Base-by-base conservation (phyloP, 2,797 vertebrate species). In the Xiphophorus birchmanni region DNA sequence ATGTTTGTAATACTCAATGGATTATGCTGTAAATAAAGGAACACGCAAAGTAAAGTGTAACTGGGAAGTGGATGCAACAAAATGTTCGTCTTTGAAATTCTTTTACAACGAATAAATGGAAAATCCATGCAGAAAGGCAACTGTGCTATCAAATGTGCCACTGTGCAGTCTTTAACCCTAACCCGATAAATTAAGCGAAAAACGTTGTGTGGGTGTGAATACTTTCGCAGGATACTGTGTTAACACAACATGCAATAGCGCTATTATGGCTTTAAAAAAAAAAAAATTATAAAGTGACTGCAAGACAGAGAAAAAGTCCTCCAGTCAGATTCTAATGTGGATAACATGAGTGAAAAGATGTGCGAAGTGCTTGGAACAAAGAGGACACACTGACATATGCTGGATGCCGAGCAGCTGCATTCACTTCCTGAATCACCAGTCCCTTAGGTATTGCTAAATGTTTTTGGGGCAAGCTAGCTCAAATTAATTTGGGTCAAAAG, bases 401-500 rank as follows among this genome's bases (percentile, higher is more conserved):
- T 83, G 50, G 85, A 75, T 75, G 83, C 84, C 87, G 83, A 85
- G 76, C 86, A 88, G 84, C 85, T 87, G 76, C 52, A 75, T 89
- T 87, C 86, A 84, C 77, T 85, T 88, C 72, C 77, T 63, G 69
- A 89, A 85, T 89, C 78, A 73, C 81, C 71, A 0, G 79, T 86
- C 89, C 87, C 84, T 75, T n/a, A 18, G 88, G 86, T 79, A 60
- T 76, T 73, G 76, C 83, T 89, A 86, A 92, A 91, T 88, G 85
- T 88, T 93, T 90, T 88, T 78, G 81, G 84, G 86, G 82, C 87
- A 90, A 82, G 72, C 84, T 63, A 89, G 90, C 85, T 85, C 80
- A 90, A 91, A 88, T 88, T 78, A 87, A 93, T 89, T 87, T 87
- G 82, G 90, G 88, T 93, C 88, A 92, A 90, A 91, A 76, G 80